Evolutionary conservation across 2,797 vertebrate species (phyloP).

Genomic region (Alauda arvensis): DNA sequence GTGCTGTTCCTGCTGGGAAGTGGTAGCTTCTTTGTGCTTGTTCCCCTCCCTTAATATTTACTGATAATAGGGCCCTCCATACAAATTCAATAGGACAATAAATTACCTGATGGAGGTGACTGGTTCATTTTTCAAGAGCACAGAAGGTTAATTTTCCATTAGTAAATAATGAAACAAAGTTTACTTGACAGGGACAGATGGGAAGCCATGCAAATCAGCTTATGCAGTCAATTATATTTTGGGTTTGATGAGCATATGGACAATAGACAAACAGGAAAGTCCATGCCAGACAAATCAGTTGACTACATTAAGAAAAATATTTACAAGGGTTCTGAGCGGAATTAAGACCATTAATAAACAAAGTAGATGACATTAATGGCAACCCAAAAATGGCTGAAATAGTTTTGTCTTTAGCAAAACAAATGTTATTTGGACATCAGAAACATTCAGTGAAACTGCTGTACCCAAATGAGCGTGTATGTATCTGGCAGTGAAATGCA

Average conservation of each 20-base stretch:
- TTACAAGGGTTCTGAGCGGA: neutral
- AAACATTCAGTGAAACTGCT: neutral
- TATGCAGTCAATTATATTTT: neutral
- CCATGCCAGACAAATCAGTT: neutral
- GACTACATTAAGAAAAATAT: neutral
- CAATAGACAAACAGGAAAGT: neutral
- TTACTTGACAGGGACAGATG: slow-evolving; percentile 30
- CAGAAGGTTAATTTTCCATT: slow-evolving; percentile 27
- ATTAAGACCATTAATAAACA: neutral
- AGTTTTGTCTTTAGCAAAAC: neutral
- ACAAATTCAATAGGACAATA: neutral
- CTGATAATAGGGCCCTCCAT: neutral
- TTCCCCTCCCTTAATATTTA: neutral
- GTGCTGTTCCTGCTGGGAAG: neutral
- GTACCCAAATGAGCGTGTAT: neutral
- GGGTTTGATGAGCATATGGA: neutral
- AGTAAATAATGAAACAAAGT: slow-evolving; percentile 21
- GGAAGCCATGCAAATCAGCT: slow-evolving; percentile 6
- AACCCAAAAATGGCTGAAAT: neutral
- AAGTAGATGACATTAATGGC: neutral
- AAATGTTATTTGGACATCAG: neutral
- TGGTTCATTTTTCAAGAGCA: slow-evolving; percentile 3
- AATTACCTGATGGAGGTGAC: neutral
- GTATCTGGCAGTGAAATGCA: neutral
- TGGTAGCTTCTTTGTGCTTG: neutral